Evolutionary conservation across 2,888 invertebrate genomes (phyloP), one percentile per base, ranked within the genome.

Genomic region (Ganaspis brasiliensis): DNA sequence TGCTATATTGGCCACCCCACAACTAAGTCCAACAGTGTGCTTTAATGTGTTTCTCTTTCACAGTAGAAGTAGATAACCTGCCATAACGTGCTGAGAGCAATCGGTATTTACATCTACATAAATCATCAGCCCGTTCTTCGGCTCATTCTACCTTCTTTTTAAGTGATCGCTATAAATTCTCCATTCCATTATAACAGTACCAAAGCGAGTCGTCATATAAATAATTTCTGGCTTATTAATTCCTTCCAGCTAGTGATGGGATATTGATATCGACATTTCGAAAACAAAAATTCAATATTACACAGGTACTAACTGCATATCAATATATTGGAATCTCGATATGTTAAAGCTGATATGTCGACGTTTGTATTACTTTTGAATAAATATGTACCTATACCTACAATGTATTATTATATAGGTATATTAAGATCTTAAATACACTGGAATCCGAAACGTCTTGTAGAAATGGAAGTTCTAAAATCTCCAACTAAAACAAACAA

Each of bases 91-190:
- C 63, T 63, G 40, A 45, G 40, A 63, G 80, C 84, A 84, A 84
- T 85, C 82, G 84, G 85, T 87, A 87, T 87, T 87, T 87, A 87
- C 86, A 87, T 86, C 81, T 80, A 79, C 80, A 83, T 87, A 87
- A 87, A 87, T 87, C 87, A 87, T 82, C n/a, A n/a, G 21, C 12
- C 21, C 37, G 21, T 35, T 61, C 40, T 63, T 63, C 40, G 37
- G 40, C 56, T 74, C 49, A 71, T 71, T 59, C 31, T 37, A 61
- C 61, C 16, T 61, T 37, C 19, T 61, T 63, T 16, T 37, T 21
- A 63, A 63, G 21, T 40, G 14, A 40, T 14, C 21, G 21, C 24
- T 40, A 63, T 63, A 63, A 63, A 63, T 63, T 63, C 40, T 21
- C 24, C 10, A 45, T 63, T 63, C 63, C 63, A 35, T 31, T 35